Conservation (phyloP, 2,888 invertebrate genomes). For the Apomyelois bistriatella region DNA sequence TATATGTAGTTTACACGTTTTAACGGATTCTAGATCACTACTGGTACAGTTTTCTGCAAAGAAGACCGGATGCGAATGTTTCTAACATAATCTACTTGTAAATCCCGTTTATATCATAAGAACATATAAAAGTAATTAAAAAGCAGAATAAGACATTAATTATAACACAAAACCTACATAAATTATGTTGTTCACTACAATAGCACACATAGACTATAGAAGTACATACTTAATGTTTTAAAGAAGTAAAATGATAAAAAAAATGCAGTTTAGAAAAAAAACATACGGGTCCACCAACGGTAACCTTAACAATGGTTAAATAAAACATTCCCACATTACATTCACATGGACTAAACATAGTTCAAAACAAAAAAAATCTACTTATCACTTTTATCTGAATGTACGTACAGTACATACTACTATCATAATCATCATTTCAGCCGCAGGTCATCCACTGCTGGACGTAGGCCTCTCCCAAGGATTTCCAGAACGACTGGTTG, state of each 20-base stretch:
- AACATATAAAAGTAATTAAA: neutral
- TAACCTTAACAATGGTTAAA: neutral
- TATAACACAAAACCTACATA: neutral
- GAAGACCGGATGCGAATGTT: too few relatives aligned
- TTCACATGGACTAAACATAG: neutral
- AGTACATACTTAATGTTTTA: too few relatives aligned
- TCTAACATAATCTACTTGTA: too few relatives aligned
- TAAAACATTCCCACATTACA: neutral
- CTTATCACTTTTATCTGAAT: neutral
- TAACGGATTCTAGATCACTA: too few relatives aligned
- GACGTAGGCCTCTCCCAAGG: too few relatives aligned
- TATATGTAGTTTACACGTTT: too few relatives aligned
- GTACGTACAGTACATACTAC: neutral
- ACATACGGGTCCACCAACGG: slow-evolving; percentile 8
- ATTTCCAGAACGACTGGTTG: too few relatives aligned
- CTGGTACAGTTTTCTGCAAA: too few relatives aligned
- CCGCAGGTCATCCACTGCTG: too few relatives aligned
- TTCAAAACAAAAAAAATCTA: neutral
- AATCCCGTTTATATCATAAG: too few relatives aligned
- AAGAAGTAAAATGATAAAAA: neutral
- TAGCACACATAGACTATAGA: too few relatives aligned
- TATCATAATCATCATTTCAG: too few relatives aligned
- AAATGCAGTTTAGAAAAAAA: neutral
- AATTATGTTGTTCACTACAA: slow-evolving; percentile 2
- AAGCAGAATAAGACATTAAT: neutral